Percentiles rank a stretch among this genome's conserved stretches.
phyloP scores from a whole-genome alignment of 1,140 invertebrate genomes.

The Neotoxoptera formosana region DNA sequence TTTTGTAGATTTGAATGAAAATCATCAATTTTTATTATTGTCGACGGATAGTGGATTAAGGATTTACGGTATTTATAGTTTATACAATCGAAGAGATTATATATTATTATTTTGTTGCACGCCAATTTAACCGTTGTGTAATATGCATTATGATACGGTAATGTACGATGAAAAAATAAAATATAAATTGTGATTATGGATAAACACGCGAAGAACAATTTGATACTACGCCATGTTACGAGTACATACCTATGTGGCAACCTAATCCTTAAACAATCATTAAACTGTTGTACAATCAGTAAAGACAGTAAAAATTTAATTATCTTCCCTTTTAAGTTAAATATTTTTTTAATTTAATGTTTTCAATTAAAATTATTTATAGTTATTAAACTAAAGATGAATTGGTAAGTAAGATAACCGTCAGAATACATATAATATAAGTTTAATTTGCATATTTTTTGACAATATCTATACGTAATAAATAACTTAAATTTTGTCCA shows the following conservation, averaged over 20 bases:
- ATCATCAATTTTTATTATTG: background rate
- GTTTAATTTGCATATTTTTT: background rate
- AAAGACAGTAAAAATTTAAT: background rate
- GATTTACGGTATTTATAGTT: background rate
- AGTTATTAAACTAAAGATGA: background rate
- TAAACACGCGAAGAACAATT: background rate
- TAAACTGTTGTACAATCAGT: background rate
- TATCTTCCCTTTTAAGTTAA: background rate
- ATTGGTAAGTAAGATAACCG: background rate
- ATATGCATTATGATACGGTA: background rate
- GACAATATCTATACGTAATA: background rate
- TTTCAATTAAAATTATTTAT: too few species aligned
- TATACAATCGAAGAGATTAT: constrained; percentile 2
- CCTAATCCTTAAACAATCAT: background rate
- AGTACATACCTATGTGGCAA: background rate
- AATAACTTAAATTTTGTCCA: background rate
- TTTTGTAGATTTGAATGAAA: background rate
- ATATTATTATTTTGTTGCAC: background rate
- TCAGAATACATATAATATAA: background rate
- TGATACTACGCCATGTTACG: background rate
- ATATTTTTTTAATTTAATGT: background rate
- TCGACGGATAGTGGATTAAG: background rate
- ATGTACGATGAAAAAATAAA: background rate
- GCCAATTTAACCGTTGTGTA: background rate
- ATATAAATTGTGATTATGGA: background rate